phyloP scores from a whole-genome alignment of 2,113 vertebrate genomes.

The Pyxicephalus adspersus region DNA sequence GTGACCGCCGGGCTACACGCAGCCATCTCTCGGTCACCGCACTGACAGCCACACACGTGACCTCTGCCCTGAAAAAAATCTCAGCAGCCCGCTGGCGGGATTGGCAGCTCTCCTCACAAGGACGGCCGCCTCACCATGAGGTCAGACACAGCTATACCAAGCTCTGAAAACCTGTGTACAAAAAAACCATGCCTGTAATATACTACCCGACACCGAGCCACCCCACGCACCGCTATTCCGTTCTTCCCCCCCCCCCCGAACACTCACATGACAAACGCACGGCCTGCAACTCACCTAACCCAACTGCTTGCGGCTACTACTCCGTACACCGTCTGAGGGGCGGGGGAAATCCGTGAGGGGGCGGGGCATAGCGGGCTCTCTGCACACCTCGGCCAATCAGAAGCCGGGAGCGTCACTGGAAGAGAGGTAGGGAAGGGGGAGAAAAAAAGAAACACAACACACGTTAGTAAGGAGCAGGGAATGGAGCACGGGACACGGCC shows the following conservation, averaged over 20 bases:
- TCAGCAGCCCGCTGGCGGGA: background rate
- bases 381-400: conserved; percentile 40
- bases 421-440: background rate
- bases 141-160: background rate
- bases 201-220: conserved; percentile 9
- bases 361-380: background rate
- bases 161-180: too few species aligned
- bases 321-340: conserved; percentile 23
- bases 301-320: conserved; percentile 2
- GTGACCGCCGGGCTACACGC: background rate
- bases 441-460: conserved; percentile 16
- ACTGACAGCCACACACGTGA: conserved; percentile 1
- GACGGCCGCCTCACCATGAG: background rate
- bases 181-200: too few species aligned
- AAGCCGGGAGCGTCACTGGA: background rate
- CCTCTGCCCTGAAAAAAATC: conserved; percentile 10
- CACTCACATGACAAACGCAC: background rate
- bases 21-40: background rate
- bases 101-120: background rate
- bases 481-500: background rate
- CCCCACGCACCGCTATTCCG: background rate
- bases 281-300: conserved; percentile 44
- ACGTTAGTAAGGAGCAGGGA: conserved; percentile 17
- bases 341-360: background rate
- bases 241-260: background rate